Percentiles rank a stretch among this genome's conserved stretches.
Evolutionary conservation across 1,140 invertebrate species (phyloP).

Genomic region (Lamellibrachia luymesi): DNA sequence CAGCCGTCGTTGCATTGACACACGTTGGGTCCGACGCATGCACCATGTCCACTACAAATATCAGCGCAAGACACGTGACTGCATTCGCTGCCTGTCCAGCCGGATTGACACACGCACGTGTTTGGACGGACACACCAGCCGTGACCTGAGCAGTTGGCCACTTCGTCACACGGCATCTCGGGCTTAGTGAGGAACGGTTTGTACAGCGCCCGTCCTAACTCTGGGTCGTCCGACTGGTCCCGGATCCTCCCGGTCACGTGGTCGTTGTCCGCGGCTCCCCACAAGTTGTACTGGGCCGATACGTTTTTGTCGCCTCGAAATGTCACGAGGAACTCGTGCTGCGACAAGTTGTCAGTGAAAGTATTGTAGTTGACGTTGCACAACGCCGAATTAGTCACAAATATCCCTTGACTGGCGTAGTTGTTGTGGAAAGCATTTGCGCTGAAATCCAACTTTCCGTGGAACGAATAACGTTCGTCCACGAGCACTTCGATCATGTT

Average conservation of each 20-base stretch:
- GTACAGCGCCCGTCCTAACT: neutral
- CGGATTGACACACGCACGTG: neutral
- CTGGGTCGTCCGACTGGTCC: neutral
- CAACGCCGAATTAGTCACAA: neutral
- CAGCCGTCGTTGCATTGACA: conserved; percentile 2
- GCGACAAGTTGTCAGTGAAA: neutral
- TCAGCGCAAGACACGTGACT: neutral
- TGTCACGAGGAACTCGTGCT: neutral
- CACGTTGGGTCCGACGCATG: conserved; percentile 2
- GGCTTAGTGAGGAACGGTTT: neutral
- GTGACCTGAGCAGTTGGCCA: conserved; percentile 6
- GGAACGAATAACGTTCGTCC: neutral
- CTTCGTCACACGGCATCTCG: conserved; percentile 18
- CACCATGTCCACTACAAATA: neutral
- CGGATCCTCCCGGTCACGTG: neutral
- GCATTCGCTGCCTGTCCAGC: neutral
- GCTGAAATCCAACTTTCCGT: neutral
- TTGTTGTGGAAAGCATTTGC: neutral
- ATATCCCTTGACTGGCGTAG: neutral
- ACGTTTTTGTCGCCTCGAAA: neutral
- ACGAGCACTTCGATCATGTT: neutral
- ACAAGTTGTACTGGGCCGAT: neutral
- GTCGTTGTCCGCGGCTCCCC: neutral
- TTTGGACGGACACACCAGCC: conserved; percentile 11
- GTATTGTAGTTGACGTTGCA: neutral